Evolutionary conservation across 2,797 vertebrate species (phyloP).

Genomic region (Gallinago solitaria): DNA sequence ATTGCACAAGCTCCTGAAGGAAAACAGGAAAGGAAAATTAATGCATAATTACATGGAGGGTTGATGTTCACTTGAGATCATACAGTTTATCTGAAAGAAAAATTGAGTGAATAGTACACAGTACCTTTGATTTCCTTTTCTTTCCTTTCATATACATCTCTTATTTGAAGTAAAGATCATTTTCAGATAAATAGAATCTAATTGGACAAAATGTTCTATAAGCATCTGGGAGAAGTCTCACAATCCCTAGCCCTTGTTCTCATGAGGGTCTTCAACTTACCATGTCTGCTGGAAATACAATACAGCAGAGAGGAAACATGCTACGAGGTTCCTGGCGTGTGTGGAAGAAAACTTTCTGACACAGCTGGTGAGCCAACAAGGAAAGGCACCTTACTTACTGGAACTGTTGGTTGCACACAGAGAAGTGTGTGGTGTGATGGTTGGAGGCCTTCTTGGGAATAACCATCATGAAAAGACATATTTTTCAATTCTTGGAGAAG

Average conservation of each 20-base stretch:
- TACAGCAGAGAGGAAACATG: not conserved
- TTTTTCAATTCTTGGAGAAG: not conserved
- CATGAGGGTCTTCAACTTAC: not conserved
- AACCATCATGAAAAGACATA: not conserved
- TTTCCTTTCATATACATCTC: not conserved
- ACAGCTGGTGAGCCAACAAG: not conserved
- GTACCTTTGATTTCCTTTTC: not conserved
- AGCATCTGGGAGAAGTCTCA: not conserved
- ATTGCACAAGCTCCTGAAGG: constrained; percentile 80
- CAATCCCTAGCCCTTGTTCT: not conserved
- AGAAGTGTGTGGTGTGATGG: not conserved
- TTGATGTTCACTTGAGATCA: not conserved
- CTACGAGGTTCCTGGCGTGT: not conserved
- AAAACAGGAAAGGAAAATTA: not conserved
- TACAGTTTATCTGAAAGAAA: not conserved
- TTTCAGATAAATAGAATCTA: not conserved
- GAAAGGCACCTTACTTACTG: not conserved
- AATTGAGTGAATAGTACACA: not conserved
- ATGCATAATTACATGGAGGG: not conserved
- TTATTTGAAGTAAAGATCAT: not conserved
- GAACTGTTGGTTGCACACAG: not conserved
- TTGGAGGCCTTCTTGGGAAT: not conserved
- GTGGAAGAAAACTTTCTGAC: not conserved
- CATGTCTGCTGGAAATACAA: not conserved
- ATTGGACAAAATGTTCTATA: not conserved